phyloP scores from a whole-genome alignment of 2,113 vertebrate species.

The Cynocephalus volans region DNA sequence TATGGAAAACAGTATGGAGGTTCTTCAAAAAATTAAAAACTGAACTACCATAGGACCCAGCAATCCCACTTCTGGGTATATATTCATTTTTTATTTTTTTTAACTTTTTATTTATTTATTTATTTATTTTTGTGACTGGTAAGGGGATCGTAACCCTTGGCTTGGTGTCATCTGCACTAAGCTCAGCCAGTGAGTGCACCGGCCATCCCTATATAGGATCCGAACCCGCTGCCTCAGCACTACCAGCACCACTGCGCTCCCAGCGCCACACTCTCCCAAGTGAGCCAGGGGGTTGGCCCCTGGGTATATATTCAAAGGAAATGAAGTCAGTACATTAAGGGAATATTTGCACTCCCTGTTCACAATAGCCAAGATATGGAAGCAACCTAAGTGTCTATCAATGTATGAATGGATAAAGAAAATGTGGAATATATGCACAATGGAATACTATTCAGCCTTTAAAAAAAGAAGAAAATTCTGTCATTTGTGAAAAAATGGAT shows the following conservation, averaged over 20 bases:
- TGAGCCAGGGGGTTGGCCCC: no score
- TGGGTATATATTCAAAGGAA: neutral
- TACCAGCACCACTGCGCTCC: no score
- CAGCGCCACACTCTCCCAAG: no score
- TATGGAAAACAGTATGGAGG: fast-evolving
- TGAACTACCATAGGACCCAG: neutral
- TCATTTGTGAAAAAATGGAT: neutral
- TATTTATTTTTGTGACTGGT: no score
- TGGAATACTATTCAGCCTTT: neutral
- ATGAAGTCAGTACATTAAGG: neutral
- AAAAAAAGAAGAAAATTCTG: neutral
- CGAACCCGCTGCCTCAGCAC: no score
- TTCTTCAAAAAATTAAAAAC: neutral
- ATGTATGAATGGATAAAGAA: neutral
- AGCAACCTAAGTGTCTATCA: neutral
- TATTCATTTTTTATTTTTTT: no score
- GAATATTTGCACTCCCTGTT: neutral
- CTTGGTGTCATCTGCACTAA: no score
- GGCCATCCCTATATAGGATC: no score
- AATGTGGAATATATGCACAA: neutral
- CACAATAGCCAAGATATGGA: neutral
- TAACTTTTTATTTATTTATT: no score
- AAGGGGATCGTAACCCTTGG: no score
- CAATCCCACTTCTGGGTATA: neutral
- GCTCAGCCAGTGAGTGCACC: no score